Evolutionary conservation across 1,140 invertebrate species (phyloP), one percentile per base, ranked within the genome.

Genomic region (Drusus annulatus): DNA sequence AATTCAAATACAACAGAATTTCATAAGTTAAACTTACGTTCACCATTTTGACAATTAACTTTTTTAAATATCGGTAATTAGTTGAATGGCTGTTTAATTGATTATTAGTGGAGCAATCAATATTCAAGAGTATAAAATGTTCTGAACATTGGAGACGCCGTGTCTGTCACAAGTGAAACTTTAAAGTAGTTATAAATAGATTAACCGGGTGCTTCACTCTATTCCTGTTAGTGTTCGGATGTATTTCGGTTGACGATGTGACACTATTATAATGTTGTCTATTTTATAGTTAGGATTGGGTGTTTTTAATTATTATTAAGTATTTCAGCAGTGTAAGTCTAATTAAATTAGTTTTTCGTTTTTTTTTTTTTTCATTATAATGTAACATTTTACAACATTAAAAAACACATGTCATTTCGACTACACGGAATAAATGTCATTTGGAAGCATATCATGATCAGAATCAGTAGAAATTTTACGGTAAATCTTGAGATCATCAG

Each of bases 1-100:
- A 95, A 88, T 96, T 96, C 62, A 96, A 87, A 85, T 95, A 96
- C 84, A 95, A 91, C 31, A 95, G 87, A 86, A 96, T 94, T 89
- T 96, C 95, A 84, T 95, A 95, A 3, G 93, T 93, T 85, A 95
- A 89, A 81, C 93, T 94, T 3, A 93, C 93, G 86, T 94, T 94
- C 77, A 94, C 92, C 84, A 92, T 92, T 76, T 73, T 23, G 10
- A 73, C 13, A 28, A 52, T 73, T 73, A 52, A 73, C 19, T 54
- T 73, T 73, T n/a, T 25, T 25, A 23, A 54, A 36, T 36, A 36
- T 36, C 8, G 31, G 2, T 8, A 36, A 28, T 28, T 28, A 36
- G 7, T 36, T 0, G 4, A 36, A 0, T 8, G 31, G 8, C 8
- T 36, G 31, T 36, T 7, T 73, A 21, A 23, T 15, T 73, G 15